These are phyloP conservation scores for Epinotia ramella DNA, from an alignment of 2,888 invertebrate species.

Conservation along the genomic window DNA sequence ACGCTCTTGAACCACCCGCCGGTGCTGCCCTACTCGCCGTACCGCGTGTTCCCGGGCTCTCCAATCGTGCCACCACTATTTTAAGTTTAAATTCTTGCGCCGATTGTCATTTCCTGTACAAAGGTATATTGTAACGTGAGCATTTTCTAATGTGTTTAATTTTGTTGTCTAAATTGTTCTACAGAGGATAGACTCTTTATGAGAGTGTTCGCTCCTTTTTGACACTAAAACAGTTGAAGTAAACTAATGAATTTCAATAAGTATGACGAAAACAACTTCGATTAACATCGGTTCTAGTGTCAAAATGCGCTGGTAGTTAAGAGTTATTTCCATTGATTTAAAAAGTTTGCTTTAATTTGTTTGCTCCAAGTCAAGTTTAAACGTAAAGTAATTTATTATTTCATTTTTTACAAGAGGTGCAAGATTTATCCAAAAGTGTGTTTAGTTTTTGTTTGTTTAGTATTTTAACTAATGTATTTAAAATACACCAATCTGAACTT, in stretches of 20 bases:
- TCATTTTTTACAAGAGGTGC: slow-evolving; percentile 8
- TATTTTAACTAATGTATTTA: slow-evolving; percentile 26
- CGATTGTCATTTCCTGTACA: slow-evolving; percentile 17
- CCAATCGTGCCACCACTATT: slow-evolving; percentile 36
- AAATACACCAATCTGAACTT: background rate
- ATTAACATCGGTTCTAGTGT: background rate
- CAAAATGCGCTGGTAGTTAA: slow-evolving; percentile 21
- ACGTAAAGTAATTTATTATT: background rate
- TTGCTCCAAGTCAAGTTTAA: background rate
- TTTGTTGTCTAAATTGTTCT: background rate
- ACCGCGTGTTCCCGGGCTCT: slow-evolving; percentile 52
- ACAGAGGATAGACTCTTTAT: background rate
- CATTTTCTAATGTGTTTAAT: background rate
- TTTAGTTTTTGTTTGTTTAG: slow-evolving; percentile 29
- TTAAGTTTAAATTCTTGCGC: slow-evolving; percentile 8
- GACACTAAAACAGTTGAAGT: background rate
- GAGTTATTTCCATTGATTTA: background rate
- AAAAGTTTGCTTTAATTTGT: background rate
- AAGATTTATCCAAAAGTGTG: slow-evolving; percentile 3
- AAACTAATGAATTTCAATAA: background rate
- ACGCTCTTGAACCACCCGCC: slow-evolving; percentile 54
- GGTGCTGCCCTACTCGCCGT: slow-evolving; percentile 55
- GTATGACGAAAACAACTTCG: background rate
- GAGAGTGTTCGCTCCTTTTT: slow-evolving; percentile 36
- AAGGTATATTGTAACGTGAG: background rate